Base-by-base conservation (phyloP, 2,797 vertebrate species). In the Gymnothorax reevesii region DNA sequence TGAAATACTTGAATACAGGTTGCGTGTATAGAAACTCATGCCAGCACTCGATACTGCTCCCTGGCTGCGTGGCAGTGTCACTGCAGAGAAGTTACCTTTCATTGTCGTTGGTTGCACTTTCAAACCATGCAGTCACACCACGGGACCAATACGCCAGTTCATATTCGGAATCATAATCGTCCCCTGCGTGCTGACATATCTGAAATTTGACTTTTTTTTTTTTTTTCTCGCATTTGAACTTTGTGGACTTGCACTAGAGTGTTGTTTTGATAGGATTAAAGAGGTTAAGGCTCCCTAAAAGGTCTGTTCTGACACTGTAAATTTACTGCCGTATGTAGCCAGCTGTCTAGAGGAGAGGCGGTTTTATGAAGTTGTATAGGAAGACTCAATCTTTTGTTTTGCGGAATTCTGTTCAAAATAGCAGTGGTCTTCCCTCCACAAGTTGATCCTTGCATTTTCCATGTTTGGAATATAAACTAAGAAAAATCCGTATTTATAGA, bases 1-100 rank as follows among this genome's bases (percentile, higher is more conserved):
- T 90, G 90, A 87, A 88, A 93, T 95, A 95, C 95, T 95, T 95
- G 95, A 95, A 95, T 92, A 85, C n/a, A 66, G 25, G 17, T 69
- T 77, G 54, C 20, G 49, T 12, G 62, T 7, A 17, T 66, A 82
- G 87, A 20, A 89, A 69, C 1, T 12, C 12, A 60, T 83, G 85
- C 86, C 75, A 64, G 84, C 86, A 90, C 89, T 88, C 84, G 80
- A 57, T 86, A 87, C 88, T 87, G 89, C 89, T 89, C 82, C 89
- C 89, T 84, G 88, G 84, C 52, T 82, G 85, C 62, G 4, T 52
- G 69, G 85, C 86, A 60, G 87, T 84, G 89, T 88, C 89, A 82
- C 88, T 90, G 88, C 88, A 89, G 75, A 62, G 85, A 79, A 77
- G 59, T 86, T 59, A 85, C 84, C 55, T 8, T 25, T 55, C 25